Conservation (phyloP, 2,797 vertebrate genomes). For the Orientallactaga sibirica region DNA sequence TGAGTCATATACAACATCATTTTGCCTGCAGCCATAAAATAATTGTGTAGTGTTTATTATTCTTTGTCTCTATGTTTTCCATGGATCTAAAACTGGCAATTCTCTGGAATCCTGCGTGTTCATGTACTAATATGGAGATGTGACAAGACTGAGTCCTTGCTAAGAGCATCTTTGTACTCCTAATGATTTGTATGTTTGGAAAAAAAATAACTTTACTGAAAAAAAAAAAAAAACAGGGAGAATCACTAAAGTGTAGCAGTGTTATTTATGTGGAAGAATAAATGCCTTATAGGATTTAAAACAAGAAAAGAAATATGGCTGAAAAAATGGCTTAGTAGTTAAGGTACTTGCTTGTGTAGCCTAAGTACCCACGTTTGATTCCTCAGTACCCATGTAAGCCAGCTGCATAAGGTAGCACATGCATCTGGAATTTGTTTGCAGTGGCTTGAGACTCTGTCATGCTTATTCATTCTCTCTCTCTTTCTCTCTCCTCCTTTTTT, state of each 20-base stretch:
- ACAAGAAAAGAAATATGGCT: background rate
- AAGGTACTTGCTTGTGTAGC: no score
- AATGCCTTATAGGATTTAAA: background rate
- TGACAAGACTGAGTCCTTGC: slow-evolving; percentile 25
- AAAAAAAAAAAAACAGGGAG: background rate
- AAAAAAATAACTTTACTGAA: slow-evolving; percentile 26
- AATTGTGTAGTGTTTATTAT: slow-evolving; percentile 40
- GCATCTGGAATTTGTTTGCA: no score
- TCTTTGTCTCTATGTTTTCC: slow-evolving; percentile 54
- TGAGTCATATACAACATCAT: background rate
- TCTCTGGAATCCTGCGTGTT: background rate
- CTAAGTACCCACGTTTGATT: no score
- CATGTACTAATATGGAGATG: slow-evolving; percentile 1
- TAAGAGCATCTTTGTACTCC: background rate
- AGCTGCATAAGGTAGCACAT: no score
- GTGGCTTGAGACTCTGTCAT: no score
- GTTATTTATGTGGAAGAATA: background rate
- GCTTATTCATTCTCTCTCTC: no score
- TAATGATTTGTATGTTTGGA: slow-evolving; percentile 28
- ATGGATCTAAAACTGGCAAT: background rate
- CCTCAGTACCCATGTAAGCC: no score
- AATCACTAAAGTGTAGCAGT: background rate
- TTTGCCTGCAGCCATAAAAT: background rate
- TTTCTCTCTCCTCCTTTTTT: no score
- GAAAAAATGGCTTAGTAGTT: no score